Base-by-base conservation (phyloP, 2,113 vertebrate species). In the Chaetodon auriga region DNA sequence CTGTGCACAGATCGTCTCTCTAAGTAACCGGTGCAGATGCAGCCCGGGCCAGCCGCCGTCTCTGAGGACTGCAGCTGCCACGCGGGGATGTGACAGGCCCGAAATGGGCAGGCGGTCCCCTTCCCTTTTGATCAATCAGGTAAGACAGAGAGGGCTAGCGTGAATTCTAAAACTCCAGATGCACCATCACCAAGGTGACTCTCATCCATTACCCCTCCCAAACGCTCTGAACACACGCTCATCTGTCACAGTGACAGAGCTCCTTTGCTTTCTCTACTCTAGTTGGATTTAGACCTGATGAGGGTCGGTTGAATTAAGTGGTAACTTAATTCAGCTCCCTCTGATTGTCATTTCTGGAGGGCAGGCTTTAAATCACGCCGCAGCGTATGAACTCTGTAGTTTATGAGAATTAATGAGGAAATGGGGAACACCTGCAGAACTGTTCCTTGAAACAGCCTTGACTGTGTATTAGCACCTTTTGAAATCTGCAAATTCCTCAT, bases 51-150 rank as follows among this genome's bases (percentile, higher is more conserved):
- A 36, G 63, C 30, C 25, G 6, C 81, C 18, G 60, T 80, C 76
- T 83, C 90, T 18, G 3, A 82, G 70, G 90, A 90, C 73, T 88
- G 84, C 87, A 84, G 88, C 88, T 90, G 89, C 87, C 87, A 87
- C 15, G 38, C 71, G 6, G 78, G 80, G 74, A 80, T 81, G 89
- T 88, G 92, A 92, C 89, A 86, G 87, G 55, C 72, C 53, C 48
- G 12, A 62, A 92, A 89, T 87, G 76, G 90, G 85, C 87, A 81
- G 84, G 83, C 84, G n/a, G 81, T 65, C 48, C 72, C 82, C 79
- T 90, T 94, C 91, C 48, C 80, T 89, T 93, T 92, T 92, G 90
- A 94, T 94, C 92, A 89, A 88, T 94, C 93, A 92, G 89, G 69
- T 81, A 61, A 61, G 87, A 88, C 83, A 89, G 84, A 84, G 75